Evolutionary conservation across 2,888 invertebrate species (phyloP).

Genomic region (Xylophagus ater): DNA sequence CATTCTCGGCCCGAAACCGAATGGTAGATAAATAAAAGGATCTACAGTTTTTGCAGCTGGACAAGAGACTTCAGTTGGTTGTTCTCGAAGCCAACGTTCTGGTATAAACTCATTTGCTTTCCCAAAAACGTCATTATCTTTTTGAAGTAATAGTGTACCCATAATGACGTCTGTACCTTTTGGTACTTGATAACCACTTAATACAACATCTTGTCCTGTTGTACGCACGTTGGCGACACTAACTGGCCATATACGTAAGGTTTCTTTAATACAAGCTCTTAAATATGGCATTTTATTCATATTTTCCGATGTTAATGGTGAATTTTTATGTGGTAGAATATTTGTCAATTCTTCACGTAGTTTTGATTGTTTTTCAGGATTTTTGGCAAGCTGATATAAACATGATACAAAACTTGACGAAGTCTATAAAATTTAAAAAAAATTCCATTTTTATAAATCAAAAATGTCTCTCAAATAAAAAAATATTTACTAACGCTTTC

Average conservation of each 20-base stretch:
- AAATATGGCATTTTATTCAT: conserved; percentile 48
- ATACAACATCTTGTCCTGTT: conserved; percentile 45
- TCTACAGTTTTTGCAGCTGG: conserved; percentile 20
- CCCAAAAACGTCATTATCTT: conserved; percentile 52
- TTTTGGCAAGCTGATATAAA: conserved; percentile 43
- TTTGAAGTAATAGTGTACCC: conserved; percentile 51
- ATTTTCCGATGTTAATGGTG: conserved; percentile 37
- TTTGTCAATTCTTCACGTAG: conserved; percentile 47
- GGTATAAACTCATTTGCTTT: conserved; percentile 53
- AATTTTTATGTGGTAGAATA: conserved; percentile 33
- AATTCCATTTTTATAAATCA: too few species aligned
- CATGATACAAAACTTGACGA: conserved; percentile 26
- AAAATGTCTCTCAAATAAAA: too few species aligned
- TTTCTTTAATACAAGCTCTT: conserved; percentile 63
- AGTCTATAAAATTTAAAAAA: conserved; percentile 26
- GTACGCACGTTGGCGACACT: conserved; percentile 48
- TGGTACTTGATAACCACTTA: conserved; percentile 54
- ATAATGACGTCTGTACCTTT: conserved; percentile 59
- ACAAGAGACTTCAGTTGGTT: too few species aligned
- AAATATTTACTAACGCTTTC: conserved; percentile 51
- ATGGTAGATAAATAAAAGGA: conserved; percentile 28
- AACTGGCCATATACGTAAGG: conserved; percentile 51
- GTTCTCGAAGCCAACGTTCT: conserved; percentile 58
- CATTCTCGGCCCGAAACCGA: conserved; percentile 39
- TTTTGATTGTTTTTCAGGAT: conserved; percentile 52